Evolutionary conservation across 2,888 invertebrate species (phyloP).

Genomic region (Caenorhabditis sp.): DNA sequence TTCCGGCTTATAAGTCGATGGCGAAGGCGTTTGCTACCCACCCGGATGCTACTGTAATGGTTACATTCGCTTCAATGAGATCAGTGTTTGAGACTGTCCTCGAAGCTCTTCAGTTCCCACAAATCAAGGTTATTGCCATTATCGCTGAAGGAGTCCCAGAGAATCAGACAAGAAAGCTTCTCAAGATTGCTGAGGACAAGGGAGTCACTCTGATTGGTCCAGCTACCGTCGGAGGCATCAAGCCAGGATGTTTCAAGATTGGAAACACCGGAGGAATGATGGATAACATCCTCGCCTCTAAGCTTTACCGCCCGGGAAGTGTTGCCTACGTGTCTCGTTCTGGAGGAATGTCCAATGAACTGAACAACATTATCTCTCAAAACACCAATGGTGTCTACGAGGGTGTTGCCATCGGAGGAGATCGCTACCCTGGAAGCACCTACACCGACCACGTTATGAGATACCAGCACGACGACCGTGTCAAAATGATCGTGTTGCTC

Average conservation of each 20-base stretch:
- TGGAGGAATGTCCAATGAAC: constrained; percentile 99
- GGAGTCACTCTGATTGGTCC: constrained; percentile 91
- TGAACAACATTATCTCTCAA: constrained; percentile 97
- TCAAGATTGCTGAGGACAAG: constrained; percentile 87
- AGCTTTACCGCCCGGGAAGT: constrained; percentile 95
- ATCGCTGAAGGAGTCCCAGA: constrained; percentile 99
- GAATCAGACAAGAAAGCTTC: constrained; percentile 96
- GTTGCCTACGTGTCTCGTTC: constrained; percentile 98
- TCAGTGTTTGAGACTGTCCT: constrained; percentile 97
- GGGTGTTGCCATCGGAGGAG: constrained; percentile 98
- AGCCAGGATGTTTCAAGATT: constrained; percentile 99
- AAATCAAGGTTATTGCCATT: constrained; percentile 92
- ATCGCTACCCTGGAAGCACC: constrained; percentile 96
- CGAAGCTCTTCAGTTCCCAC: constrained; percentile 94
- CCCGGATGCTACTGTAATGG: constrained; percentile 93
- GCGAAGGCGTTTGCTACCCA: constrained; percentile 96
- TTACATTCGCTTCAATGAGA: constrained; percentile 97
- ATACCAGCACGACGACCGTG: constrained; percentile 87
- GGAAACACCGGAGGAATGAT: constrained; percentile 98
- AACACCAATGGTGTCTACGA: constrained; percentile 89
- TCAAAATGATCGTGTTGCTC: constrained; percentile 95
- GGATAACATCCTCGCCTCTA: constrained; percentile 97
- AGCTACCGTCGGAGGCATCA: constrained; percentile 92
- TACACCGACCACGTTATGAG: constrained; percentile 97
- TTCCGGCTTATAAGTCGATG: constrained; percentile 94